phyloP scores from a whole-genome alignment of 2,888 invertebrate genomes.

The Protodeltote pygarga region DNA sequence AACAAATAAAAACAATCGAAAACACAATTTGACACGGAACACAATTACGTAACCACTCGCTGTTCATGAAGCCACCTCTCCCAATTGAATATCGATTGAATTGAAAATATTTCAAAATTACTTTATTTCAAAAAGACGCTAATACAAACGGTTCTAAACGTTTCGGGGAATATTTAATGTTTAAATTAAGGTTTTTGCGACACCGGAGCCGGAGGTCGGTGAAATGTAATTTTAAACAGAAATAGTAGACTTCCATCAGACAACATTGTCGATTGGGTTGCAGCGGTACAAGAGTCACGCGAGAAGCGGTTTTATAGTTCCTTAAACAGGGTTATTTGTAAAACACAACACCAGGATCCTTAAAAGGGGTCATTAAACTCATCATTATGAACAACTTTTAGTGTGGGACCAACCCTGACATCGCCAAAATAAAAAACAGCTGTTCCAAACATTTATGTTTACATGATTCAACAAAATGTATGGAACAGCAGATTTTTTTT shows the following conservation, averaged over 20 bases:
- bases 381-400: too few relatives aligned
- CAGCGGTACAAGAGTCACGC: background rate
- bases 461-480: too few relatives aligned
- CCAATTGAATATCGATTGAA: slow-evolving; percentile 10
- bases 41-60: background rate
- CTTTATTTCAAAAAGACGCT: slow-evolving; percentile 9
- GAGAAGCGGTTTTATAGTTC: slow-evolving; percentile 4
- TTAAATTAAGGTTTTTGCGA: slow-evolving; percentile 33
- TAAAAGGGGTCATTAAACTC: too few relatives aligned
- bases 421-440: too few relatives aligned
- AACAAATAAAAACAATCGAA: too few relatives aligned
- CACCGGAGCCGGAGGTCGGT: slow-evolving; percentile 15
- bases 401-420: too few relatives aligned
- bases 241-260: slow-evolving; percentile 30
- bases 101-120: slow-evolving; percentile 5
- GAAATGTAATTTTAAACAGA: slow-evolving; percentile 41
- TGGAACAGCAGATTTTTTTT: too few relatives aligned
- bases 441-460: too few relatives aligned
- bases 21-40: background rate
- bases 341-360: too few relatives aligned
- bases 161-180: slow-evolving; percentile 35
- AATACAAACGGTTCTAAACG: slow-evolving; percentile 22
- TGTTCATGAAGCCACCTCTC: background rate
- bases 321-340: too few relatives aligned
- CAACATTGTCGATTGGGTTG: slow-evolving; percentile 10